phyloP scores from a whole-genome alignment of 2,888 invertebrate genomes.

The Amiota communis region DNA sequence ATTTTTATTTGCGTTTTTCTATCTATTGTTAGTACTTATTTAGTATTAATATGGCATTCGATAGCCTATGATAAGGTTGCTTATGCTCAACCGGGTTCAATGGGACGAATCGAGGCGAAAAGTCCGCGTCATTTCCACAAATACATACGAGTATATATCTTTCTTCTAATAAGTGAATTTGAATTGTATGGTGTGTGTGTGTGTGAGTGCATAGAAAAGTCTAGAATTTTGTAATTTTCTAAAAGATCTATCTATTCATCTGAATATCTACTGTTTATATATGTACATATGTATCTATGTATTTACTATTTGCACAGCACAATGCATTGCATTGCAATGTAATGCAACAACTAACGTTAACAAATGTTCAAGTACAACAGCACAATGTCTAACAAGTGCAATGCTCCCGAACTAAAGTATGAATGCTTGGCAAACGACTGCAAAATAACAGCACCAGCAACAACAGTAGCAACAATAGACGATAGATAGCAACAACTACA shows the following conservation, averaged over 20 bases:
- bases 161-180: too few species aligned
- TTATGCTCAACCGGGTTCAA: slow-evolving; percentile 1
- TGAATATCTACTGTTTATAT: neutral
- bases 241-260: slow-evolving; percentile 42
- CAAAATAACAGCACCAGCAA: slow-evolving; percentile 5
- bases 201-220: too few species aligned
- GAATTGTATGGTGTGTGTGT: too few species aligned
- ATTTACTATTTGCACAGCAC: neutral
- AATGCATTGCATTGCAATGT: neutral
- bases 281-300: slow-evolving; percentile 7
- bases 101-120: neutral
- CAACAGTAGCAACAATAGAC: neutral
- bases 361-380: slow-evolving; percentile 21
- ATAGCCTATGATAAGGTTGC: too few species aligned
- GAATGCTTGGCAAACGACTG: slow-evolving; percentile 14
- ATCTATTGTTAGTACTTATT: too few species aligned
- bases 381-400: slow-evolving; percentile 23
- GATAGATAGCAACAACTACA: neutral
- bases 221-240: too few species aligned
- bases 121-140: too few species aligned
- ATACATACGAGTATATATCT: too few species aligned
- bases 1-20: too few species aligned
- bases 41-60: too few species aligned
- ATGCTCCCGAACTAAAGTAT: slow-evolving; percentile 10
- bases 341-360: slow-evolving; percentile 6